Base-by-base conservation (phyloP, 2,888 invertebrate genomes). In the Pherbina coryleti region DNA sequence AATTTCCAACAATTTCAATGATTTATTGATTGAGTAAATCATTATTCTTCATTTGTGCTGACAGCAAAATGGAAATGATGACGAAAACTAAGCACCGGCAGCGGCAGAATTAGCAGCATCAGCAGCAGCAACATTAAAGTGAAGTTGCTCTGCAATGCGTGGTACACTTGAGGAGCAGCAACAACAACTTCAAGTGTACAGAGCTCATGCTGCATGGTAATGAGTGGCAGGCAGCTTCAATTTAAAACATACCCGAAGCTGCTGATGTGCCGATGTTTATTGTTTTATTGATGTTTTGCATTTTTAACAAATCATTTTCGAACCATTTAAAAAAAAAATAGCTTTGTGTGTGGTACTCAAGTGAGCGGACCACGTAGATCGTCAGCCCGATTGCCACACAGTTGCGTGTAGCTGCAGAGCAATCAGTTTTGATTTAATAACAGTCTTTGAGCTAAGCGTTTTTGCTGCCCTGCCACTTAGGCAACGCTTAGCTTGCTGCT, bases 21-120 rank as follows among this genome's bases (percentile, higher is more conserved):
- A 82, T 82, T 82, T 82, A 82, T 82, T 80, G 82, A 82, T 82
- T 82, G 80, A 78, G 79, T 82, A 80, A 79, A 82, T 82, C 80
- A 82, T 82, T 82, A 81, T 81, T 82, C 82, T 82, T 82, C 81
- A 81, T 82, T 82, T 82, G 77, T 78, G 81, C 80, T 82, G 82
- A 81, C 82, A 82, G 80, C 80, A 3, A 37, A 66, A n/a, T 14
- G 37, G 37, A 34, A 66, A 17, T 14, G 25, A 37, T n/a, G 51
- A 44, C 11, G 51, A 25, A 49, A 14, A 51, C 49, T 25, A 37
- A 72, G 34, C 14, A 55, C n/a, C n/a, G 11, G 22, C 64, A 17
- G 34, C 64, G n/a, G 64, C 25, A 8, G 14, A 1, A 62, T 5
- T 22, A 60, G 34, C 5, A 70, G 28, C 7, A 11, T 14, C 64